These are phyloP conservation scores for Junonia oenone DNA, from an alignment of 2,888 invertebrate genomes.

Conservation along the genomic window DNA sequence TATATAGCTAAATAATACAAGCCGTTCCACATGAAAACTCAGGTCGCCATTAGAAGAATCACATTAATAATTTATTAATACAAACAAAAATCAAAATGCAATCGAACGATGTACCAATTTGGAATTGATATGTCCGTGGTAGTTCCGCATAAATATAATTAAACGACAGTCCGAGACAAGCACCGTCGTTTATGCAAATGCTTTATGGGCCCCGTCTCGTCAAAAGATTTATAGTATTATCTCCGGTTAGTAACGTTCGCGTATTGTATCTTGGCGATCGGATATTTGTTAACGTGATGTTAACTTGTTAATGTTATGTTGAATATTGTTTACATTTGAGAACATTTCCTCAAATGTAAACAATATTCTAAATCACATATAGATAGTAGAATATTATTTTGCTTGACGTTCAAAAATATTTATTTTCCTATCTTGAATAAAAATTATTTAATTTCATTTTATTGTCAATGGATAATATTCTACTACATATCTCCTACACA, in stretches of 20 bases:
- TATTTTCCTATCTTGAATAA: no score
- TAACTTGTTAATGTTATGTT: no score
- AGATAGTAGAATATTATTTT: no score
- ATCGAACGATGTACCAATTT: slow-evolving; percentile 8
- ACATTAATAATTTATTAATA: neutral
- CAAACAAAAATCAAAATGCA: neutral
- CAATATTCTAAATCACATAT: no score
- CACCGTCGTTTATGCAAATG: slow-evolving; percentile 55
- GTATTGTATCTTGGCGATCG: slow-evolving; percentile 10
- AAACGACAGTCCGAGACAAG: slow-evolving; percentile 38
- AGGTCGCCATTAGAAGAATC: neutral
- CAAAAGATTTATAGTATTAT: slow-evolving; percentile 43
- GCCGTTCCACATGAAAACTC: no score
- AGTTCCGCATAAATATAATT: slow-evolving; percentile 42
- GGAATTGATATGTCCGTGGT: slow-evolving; percentile 30
- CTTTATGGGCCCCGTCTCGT: slow-evolving; percentile 42
- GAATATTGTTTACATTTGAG: no score
- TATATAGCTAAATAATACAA: no score
- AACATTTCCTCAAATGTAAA: no score
- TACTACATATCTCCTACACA: no score
- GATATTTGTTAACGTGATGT: slow-evolving; percentile 3
- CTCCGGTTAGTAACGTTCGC: slow-evolving; percentile 10
- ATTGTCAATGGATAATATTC: no score
- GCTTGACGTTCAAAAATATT: no score
- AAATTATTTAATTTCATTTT: no score